Evolutionary conservation across 2,888 invertebrate species (phyloP).

Genomic region (Drosophila antonietae): DNA sequence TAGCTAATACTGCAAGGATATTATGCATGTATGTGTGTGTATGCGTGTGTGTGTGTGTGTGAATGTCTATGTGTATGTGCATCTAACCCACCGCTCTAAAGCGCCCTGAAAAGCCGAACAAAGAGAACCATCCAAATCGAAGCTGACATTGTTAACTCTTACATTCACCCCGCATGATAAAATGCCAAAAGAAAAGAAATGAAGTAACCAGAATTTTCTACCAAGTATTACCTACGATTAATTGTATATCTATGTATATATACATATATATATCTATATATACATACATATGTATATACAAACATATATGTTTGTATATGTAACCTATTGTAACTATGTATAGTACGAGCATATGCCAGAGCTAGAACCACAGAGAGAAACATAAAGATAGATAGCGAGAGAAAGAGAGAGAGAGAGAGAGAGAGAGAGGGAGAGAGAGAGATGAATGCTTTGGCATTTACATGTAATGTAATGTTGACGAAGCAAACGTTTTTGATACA

Average conservation of each 20-base stretch:
- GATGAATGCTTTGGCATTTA: constrained; percentile 33
- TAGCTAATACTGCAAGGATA: constrained; percentile 17
- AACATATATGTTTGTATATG: constrained; percentile 13
- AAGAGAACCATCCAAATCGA: constrained; percentile 62
- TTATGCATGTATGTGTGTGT: neutral
- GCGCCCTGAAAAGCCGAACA: constrained; percentile 14
- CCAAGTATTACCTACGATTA: constrained; percentile 62
- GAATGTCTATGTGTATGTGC: constrained; percentile 3
- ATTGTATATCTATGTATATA: constrained; percentile 8
- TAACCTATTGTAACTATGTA: constrained; percentile 26
- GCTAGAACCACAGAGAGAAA: neutral
- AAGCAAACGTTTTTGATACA: constrained; percentile 38
- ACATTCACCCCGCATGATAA: constrained; percentile 75
- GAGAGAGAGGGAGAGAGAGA: neutral
- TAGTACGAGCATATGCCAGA: constrained; percentile 20
- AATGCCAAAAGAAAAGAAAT: constrained; percentile 26
- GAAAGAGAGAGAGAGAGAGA: neutral
- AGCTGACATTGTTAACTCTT: constrained; percentile 78
- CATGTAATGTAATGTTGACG: constrained; percentile 37
- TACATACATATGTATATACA: neutral
- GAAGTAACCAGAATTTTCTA: constrained; percentile 55
- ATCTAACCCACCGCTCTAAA: constrained; percentile 23
- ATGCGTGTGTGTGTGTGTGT: neutral
- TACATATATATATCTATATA: constrained; percentile 13
- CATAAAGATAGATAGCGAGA: no score